Evolutionary conservation across 2,888 invertebrate genomes (phyloP).

Genomic region (Pachliopta kotzebuea): DNA sequence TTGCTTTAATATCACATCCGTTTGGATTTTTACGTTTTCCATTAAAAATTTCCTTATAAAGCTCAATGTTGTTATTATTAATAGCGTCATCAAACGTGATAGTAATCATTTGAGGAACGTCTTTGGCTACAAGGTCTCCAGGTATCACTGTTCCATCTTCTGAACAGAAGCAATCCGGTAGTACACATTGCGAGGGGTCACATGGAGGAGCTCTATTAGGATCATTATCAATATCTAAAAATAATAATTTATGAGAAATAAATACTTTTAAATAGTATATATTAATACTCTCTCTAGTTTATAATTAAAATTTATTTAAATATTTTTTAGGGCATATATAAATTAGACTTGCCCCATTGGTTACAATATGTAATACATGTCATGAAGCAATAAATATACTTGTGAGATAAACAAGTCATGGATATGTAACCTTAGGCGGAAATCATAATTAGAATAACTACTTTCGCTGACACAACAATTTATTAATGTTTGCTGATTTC

Average conservation of each 20-base stretch:
- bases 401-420: slow-evolving; percentile 20
- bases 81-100: slow-evolving; percentile 97
- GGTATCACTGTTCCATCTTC: slow-evolving; percentile 94
- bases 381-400: slow-evolving; percentile 13
- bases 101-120: slow-evolving; percentile 96
- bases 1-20: slow-evolving; percentile 95
- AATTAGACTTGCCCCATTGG: slow-evolving; percentile 1
- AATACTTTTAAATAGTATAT: neutral
- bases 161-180: slow-evolving; percentile 97
- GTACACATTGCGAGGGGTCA: slow-evolving; percentile 90
- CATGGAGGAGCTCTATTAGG: slow-evolving; percentile 96
- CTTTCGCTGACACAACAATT: slow-evolving; percentile 59
- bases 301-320: neutral
- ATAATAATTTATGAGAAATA: slow-evolving; percentile 33
- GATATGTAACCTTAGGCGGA: slow-evolving; percentile 21
- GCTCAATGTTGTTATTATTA: slow-evolving; percentile 96
- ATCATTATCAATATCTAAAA: slow-evolving; percentile 93
- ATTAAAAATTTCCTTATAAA: slow-evolving; percentile 96
- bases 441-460: slow-evolving; percentile 65
- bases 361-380: neutral
- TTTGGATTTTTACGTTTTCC: slow-evolving; percentile 94
- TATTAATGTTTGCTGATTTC: neutral
- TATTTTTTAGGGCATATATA: slow-evolving; percentile 10
- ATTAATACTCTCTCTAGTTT: neutral
- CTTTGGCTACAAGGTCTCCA: slow-evolving; percentile 89